Base-by-base conservation (phyloP, 2,797 vertebrate species). In the Thalassophryne amazonica region DNA sequence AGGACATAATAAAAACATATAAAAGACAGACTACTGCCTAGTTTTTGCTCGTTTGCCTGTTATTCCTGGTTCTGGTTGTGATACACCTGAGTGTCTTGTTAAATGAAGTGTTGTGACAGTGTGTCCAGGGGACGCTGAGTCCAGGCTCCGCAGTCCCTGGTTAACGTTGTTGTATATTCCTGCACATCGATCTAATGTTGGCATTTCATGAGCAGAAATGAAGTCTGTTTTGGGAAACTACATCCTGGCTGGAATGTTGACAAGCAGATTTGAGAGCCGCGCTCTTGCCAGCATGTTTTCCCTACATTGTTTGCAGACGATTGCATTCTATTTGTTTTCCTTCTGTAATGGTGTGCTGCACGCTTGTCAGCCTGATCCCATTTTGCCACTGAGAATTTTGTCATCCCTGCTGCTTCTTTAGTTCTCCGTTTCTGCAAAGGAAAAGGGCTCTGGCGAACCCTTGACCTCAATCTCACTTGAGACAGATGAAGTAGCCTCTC, bases 391-490 rank as follows among this genome's bases (percentile, higher is more conserved):
- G 62, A 78, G 64, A 55, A 30, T 58, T 57, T 68, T 32, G 34
- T 35, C 37, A 31, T 73, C 52, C 34, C 58, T 9, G 59, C 27
- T 25, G 46, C 63, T 60, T 76, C 65, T 65, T 63, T 40, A 42
- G 55, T 69, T 72, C 69, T 69, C 60, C 32, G 66, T 67, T 70
- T 78, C 49, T 16, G 65, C 9, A 28, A 72, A 80, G 80, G 78
- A 80, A 86, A 87, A 84, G 59, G 70, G 78, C 77, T 86, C 66
- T 2, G 41, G 37, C 31, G 58, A 85, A 83, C 85, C 63, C 2
- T 9, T 43, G 68, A 86, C 84, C 86, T 60, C 87, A 87, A 86
- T 89, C 87, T 89, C 86, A 86, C 83, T 85, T 81, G 80, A 87
- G 84, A 86, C 80, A 85, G 84, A 87, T 86, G 83, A 86, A 85